phyloP scores from a whole-genome alignment of 2,888 invertebrate genomes.

The Caenorhabditis panamensis region DNA sequence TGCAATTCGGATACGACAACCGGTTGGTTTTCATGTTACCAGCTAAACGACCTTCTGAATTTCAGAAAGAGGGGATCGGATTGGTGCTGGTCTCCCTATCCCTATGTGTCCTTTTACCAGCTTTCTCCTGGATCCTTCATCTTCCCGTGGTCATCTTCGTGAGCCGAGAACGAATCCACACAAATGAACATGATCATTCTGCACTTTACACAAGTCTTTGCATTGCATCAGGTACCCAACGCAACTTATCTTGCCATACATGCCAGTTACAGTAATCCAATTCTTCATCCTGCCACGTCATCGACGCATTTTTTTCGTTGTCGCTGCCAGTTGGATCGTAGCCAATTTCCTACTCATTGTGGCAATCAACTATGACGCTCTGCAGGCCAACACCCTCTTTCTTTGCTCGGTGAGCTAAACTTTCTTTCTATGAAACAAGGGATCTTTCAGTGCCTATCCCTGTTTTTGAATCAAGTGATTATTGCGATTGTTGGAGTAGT shows the following conservation, averaged over 20 bases:
- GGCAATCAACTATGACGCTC: slow-evolving; percentile 65
- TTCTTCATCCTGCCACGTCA: slow-evolving; percentile 79
- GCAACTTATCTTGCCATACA: neutral
- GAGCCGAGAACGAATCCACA: slow-evolving; percentile 64
- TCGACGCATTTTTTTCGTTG: slow-evolving; percentile 77
- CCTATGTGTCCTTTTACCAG: slow-evolving; percentile 74
- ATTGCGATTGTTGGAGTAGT: slow-evolving; percentile 77
- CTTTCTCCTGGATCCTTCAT: slow-evolving; percentile 79
- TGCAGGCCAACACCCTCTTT: slow-evolving; percentile 61
- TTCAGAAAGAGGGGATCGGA: slow-evolving; percentile 63
- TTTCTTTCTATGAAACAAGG: neutral
- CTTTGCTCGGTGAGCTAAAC: slow-evolving; percentile 69
- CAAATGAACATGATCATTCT: slow-evolving; percentile 65
- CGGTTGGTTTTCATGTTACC: slow-evolving; percentile 34
- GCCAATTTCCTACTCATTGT: slow-evolving; percentile 74
- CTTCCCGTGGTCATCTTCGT: slow-evolving; percentile 76
- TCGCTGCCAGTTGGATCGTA: slow-evolving; percentile 74
- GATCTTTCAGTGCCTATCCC: slow-evolving; percentile 69
- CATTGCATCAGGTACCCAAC: slow-evolving; percentile 62
- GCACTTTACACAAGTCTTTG: slow-evolving; percentile 65
- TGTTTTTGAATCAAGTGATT: slow-evolving; percentile 76
- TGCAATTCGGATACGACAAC: slow-evolving; percentile 65
- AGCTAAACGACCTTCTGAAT: neutral
- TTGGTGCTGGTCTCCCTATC: slow-evolving; percentile 76
- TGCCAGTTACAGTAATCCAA: slow-evolving; percentile 68